Conservation (phyloP, 2,888 invertebrate genomes). For the Leucozona laternaria region DNA sequence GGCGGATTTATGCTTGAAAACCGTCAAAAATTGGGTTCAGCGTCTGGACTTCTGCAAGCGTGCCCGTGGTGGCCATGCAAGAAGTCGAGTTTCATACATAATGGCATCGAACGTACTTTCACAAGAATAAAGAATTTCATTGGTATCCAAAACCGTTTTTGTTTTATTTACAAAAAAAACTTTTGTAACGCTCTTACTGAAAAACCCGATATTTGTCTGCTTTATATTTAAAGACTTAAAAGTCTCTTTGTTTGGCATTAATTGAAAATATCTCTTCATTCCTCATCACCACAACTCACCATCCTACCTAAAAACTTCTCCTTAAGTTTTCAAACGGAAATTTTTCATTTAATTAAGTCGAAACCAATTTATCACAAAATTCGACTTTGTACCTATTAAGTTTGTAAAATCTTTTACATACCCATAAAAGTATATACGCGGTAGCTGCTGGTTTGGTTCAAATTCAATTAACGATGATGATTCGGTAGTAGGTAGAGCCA, state of each 20-base stretch:
- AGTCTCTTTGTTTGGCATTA: constrained; percentile 21
- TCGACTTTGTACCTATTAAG: constrained; percentile 67
- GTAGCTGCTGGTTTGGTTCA: constrained; percentile 63
- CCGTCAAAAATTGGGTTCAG: no score
- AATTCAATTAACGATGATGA: constrained; percentile 71
- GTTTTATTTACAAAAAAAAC: no score
- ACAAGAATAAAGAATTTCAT: no score
- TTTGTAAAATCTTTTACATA: constrained; percentile 47
- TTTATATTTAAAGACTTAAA: background rate
- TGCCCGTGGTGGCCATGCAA: no score
- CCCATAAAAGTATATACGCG: constrained; percentile 17
- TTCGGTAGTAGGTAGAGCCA: constrained; percentile 28
- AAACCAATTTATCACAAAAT: constrained; percentile 72
- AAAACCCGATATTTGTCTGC: no score
- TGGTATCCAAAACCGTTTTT: no score
- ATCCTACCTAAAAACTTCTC: background rate
- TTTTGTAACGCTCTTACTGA: no score
- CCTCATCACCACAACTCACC: background rate
- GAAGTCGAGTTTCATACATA: no score
- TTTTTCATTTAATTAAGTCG: constrained; percentile 74
- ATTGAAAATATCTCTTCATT: constrained; percentile 32
- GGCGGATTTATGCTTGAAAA: no score
- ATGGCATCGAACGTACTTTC: no score
- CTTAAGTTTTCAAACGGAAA: constrained; percentile 48
- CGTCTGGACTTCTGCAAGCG: no score